Conservation (phyloP, 2,797 vertebrate genomes). For the Amniataba percoides region DNA sequence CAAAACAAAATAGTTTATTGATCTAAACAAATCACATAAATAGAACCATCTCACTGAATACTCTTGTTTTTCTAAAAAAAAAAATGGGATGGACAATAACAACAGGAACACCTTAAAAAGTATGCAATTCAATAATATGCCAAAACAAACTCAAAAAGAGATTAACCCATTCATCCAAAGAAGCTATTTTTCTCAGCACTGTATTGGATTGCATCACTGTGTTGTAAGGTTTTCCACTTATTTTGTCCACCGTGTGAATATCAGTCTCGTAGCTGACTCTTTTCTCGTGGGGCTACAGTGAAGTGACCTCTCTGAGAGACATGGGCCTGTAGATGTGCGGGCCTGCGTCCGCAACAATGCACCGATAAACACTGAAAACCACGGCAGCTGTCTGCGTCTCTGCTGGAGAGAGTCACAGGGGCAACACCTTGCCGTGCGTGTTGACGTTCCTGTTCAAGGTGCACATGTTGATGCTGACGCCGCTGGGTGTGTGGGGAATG, state of each 20-base stretch:
- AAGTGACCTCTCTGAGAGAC: slow-evolving; percentile 32
- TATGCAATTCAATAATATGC: slow-evolving; percentile 23
- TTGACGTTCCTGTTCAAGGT: slow-evolving; percentile 48
- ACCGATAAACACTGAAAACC: slow-evolving; percentile 25
- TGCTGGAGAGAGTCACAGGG: slow-evolving; percentile 69
- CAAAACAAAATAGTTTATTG: slow-evolving; percentile 35
- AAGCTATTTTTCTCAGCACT: not conserved
- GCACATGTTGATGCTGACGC: slow-evolving; percentile 64
- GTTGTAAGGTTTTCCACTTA: slow-evolving; percentile 5
- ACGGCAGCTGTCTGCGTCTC: slow-evolving; percentile 27
- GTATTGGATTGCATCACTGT: slow-evolving; percentile 8
- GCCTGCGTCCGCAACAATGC: slow-evolving; percentile 38
- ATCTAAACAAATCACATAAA: slow-evolving; percentile 44
- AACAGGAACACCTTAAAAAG: slow-evolving; percentile 7
- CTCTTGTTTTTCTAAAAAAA: slow-evolving; percentile 3
- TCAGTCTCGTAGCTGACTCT: slow-evolving; percentile 20
- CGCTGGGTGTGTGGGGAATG: slow-evolving; percentile 57
- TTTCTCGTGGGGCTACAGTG: slow-evolving; percentile 1
- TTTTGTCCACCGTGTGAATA: slow-evolving; percentile 21
- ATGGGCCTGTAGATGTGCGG: slow-evolving; percentile 19
- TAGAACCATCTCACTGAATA: slow-evolving; percentile 29
- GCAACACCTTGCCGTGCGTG: slow-evolving; percentile 73
- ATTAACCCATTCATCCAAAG: slow-evolving; percentile 17
- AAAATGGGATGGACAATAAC: slow-evolving; percentile 9
- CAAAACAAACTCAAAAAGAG: slow-evolving; percentile 23